Evolutionary conservation across 2,797 vertebrate species (phyloP), one percentile per base, ranked within the genome.

Genomic region (Discoglossus pictus): DNA sequence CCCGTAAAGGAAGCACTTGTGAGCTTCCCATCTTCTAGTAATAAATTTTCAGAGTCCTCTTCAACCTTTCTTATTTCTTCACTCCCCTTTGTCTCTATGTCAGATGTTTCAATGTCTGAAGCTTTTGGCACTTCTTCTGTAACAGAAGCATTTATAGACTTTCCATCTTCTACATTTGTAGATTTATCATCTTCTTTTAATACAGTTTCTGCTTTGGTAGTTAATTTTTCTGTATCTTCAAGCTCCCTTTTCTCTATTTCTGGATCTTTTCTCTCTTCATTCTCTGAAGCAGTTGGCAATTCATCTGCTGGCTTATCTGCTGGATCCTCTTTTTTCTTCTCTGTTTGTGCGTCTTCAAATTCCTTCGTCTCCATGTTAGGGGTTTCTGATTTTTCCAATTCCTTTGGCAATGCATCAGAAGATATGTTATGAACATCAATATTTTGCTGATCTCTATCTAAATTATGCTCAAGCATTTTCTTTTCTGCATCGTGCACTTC

Each of bases 391-490:
- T 51, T 52, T 16, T 18, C 4, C 12, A 8, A 17, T 16, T 34
- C 24, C 8, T 64, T 31, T 31, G 27, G 4, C 8, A 31, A 31
- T 31, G 4, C 62, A 7, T 18, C 12, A 31, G 62, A 16, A 6
- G 38, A 9, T 34, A 17, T n/a, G 7, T 8, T 23, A 3, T 13
- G 10, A 46, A 20, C n/a, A n/a, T n/a, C n/a, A n/a, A n/a, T n/a
- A 31, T 16, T 25, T 27, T 52, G 24, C 17, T 31, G 4, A 31
- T 31, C 4, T 31, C 8, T 31, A 4, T 31, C 27, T 31, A 31
- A 31, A 31, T 8, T 31, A 43, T 61, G 51, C 5, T 54, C 15
- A 56, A 60, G 1, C 2, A 74, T 13, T 2, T 39, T 65, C 16
- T 1, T 59, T 38, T 73, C 74, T 11, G 2, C 7, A 9, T 47